Conservation (phyloP, 2,888 invertebrate genomes). For the Eupithecia abbreviata region DNA sequence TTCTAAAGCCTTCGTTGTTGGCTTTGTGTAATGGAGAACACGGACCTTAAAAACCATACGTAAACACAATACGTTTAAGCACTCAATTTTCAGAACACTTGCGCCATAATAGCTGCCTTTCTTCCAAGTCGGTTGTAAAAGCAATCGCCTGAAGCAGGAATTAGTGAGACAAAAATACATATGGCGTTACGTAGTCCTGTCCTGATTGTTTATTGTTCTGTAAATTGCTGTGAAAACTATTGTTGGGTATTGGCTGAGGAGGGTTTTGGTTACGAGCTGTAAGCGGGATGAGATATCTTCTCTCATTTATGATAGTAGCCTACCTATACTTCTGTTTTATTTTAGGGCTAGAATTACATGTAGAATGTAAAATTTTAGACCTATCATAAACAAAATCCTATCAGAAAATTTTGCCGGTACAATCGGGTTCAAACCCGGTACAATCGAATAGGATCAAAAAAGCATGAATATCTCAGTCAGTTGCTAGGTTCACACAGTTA, state of each 20-base stretch:
- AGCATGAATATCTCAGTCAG: no score
- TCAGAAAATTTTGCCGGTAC: no score
- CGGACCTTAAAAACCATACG: background rate
- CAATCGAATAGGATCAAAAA: no score
- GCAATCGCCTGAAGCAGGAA: slow-evolving; percentile 56
- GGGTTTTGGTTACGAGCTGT: slow-evolving; percentile 26
- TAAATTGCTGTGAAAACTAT: slow-evolving; percentile 67
- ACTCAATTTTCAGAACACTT: slow-evolving; percentile 11
- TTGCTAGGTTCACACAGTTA: no score
- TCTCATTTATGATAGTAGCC: no score
- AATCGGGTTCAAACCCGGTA: no score
- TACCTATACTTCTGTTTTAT: no score
- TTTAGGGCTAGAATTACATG: no score
- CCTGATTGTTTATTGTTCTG: slow-evolving; percentile 67
- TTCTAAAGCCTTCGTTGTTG: slow-evolving; percentile 3
- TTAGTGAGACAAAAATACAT: slow-evolving; percentile 66
- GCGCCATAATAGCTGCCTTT: slow-evolving; percentile 7
- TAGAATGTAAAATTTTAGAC: no score
- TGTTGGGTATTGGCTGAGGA: slow-evolving; percentile 50
- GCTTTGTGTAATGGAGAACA: background rate
- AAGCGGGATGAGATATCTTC: slow-evolving; percentile 3
- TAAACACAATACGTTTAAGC: slow-evolving; percentile 5
- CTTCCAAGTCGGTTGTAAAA: slow-evolving; percentile 20
- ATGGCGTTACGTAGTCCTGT: slow-evolving; percentile 62
- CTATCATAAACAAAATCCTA: no score